These are phyloP conservation scores for Rhopalosiphum padi DNA, from an alignment of 1,140 invertebrate genomes.

Conservation along the genomic window DNA sequence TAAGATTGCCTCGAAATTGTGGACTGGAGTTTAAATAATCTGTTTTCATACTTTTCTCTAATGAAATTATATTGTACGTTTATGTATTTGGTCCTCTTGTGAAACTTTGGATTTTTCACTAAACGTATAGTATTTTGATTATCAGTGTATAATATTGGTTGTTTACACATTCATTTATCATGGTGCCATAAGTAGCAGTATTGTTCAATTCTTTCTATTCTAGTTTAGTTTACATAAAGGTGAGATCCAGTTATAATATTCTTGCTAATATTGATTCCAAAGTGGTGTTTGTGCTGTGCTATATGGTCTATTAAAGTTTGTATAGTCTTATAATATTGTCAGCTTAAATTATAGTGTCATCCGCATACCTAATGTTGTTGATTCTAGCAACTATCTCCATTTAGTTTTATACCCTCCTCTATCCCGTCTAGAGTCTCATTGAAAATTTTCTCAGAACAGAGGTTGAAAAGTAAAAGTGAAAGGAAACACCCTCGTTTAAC, in stretches of 20 bases:
- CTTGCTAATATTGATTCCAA: too few species aligned
- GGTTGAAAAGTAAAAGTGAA: too few species aligned
- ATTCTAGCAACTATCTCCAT: constrained; percentile 17
- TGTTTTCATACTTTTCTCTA: background rate
- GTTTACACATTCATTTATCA: background rate
- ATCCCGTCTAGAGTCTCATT: constrained; percentile 37
- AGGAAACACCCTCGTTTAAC: too few species aligned
- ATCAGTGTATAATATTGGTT: background rate
- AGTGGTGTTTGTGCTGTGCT: too few species aligned
- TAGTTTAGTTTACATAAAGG: too few species aligned
- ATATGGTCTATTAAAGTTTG: constrained; percentile 40
- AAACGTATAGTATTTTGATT: constrained; percentile 5
- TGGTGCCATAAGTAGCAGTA: too few species aligned
- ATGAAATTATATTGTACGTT: background rate
- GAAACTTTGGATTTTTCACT: background rate
- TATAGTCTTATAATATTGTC: constrained; percentile 42
- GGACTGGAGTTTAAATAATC: background rate
- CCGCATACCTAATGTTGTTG: constrained; percentile 58
- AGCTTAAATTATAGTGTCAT: constrained; percentile 54
- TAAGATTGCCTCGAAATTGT: too few species aligned
- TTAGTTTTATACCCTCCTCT: constrained; percentile 47
- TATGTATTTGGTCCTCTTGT: background rate
- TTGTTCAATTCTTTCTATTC: too few species aligned
- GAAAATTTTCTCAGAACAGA: constrained; percentile 33
- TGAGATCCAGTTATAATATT: too few species aligned